A percentile compares a stretch with the other conserved stretches of the same genome.
Conservation (phyloP, 1,140 invertebrate genomes). For the Steinernema khuongi region DNA sequence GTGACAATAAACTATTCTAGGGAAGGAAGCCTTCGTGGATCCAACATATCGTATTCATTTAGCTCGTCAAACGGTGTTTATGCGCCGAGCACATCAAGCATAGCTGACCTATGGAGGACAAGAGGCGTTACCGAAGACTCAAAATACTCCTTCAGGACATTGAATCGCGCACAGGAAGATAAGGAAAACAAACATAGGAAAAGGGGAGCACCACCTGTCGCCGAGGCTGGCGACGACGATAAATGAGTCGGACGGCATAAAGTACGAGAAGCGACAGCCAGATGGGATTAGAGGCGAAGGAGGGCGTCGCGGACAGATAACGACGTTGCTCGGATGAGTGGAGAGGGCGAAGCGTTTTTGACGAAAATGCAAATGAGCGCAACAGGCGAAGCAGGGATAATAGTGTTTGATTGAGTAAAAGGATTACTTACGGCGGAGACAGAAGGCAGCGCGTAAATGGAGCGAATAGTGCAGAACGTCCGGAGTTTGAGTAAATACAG, state of each 20-base stretch:
- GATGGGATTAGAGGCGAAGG: slow-evolving; percentile 6
- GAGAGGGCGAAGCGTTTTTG: background rate
- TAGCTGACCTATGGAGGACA: too few relatives aligned
- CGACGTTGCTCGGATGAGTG: background rate
- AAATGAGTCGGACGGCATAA: background rate
- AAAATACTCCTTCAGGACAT: too few relatives aligned
- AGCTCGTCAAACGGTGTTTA: too few relatives aligned
- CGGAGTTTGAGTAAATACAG: too few relatives aligned
- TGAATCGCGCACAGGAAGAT: background rate
- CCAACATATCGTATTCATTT: too few relatives aligned
- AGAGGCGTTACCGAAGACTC: too few relatives aligned
- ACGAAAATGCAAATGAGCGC: slow-evolving; percentile 4
- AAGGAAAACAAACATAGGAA: too few relatives aligned
- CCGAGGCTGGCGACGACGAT: background rate
- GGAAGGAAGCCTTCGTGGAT: too few relatives aligned
- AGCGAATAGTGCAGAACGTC: too few relatives aligned
- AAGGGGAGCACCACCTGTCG: background rate
- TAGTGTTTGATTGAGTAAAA: slow-evolving; percentile 16
- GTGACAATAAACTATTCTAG: too few relatives aligned
- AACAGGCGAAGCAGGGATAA: background rate
- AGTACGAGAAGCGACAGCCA: background rate
- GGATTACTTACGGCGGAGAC: background rate
- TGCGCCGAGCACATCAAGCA: too few relatives aligned
- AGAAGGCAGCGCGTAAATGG: too few relatives aligned
- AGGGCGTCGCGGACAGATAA: background rate